Conservation (phyloP, 1,140 invertebrate genomes). For the Drosophila sulfurigaster region DNA sequence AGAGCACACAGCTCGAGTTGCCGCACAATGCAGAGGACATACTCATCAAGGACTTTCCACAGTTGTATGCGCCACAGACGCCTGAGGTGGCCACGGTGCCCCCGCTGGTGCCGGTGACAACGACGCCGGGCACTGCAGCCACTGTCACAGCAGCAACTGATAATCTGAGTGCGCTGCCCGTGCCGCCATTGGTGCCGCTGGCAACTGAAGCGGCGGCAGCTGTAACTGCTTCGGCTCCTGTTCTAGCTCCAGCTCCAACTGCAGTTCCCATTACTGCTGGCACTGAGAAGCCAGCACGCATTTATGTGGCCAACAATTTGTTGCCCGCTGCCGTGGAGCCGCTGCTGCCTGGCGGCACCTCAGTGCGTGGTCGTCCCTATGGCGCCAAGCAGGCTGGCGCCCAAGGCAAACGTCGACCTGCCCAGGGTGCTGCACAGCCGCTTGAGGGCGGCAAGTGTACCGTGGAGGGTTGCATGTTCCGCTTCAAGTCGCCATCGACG, state of each 20-base stretch:
- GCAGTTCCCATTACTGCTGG: not conserved
- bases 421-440: constrained; percentile 25
- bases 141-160: not conserved
- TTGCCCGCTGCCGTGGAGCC: constrained; percentile 61
- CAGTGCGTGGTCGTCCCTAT: constrained; percentile 75
- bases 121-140: constrained; percentile 13
- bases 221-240: not conserved
- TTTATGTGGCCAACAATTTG: constrained; percentile 83
- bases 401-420: constrained; percentile 43
- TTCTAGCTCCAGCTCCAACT: too few relatives aligned
- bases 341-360: constrained; percentile 60
- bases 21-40: constrained; percentile 55
- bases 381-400: constrained; percentile 71
- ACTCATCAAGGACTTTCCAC: constrained; percentile 63
- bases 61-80: constrained; percentile 46
- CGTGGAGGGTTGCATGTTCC: constrained; percentile 78
- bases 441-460: constrained; percentile 68
- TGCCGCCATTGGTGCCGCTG: constrained; percentile 64
- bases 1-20: constrained; percentile 36
- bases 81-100: constrained; percentile 36
- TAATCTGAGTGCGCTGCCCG: constrained; percentile 41
- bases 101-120: constrained; percentile 61
- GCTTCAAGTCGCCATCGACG: constrained; percentile 84
- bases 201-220: constrained; percentile 27
- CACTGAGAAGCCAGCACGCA: constrained; percentile 71